phyloP scores from a whole-genome alignment of 92 coral and sea anemone species.

The Parazoanthus darwini region DNA sequence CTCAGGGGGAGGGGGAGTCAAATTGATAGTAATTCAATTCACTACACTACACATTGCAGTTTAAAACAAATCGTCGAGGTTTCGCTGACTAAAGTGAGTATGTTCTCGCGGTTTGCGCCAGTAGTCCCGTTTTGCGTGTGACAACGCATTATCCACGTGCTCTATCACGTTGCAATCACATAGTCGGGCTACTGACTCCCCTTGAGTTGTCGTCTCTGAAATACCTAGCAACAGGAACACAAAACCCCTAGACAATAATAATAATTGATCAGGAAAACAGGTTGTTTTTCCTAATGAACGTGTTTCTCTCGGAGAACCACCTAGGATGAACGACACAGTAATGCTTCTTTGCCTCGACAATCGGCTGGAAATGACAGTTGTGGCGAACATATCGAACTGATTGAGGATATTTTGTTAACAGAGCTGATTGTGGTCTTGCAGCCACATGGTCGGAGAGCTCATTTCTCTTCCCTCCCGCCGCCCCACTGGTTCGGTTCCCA shows the following conservation, averaged over 20 bases:
- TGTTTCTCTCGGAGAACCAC: slow-evolving; percentile 57
- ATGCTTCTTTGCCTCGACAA: slow-evolving; percentile 40
- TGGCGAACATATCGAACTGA: slow-evolving; percentile 43
- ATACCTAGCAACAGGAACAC: neutral
- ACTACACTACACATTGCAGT: no score
- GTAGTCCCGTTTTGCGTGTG: neutral
- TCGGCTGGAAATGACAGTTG: slow-evolving; percentile 56
- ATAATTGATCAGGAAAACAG: slow-evolving; percentile 29
- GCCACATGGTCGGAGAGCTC: slow-evolving; percentile 22
- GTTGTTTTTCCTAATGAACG: slow-evolving; percentile 48
- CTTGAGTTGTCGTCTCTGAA: neutral
- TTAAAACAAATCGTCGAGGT: no score
- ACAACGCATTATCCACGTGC: neutral
- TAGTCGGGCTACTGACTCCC: neutral
- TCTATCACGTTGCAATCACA: no score
- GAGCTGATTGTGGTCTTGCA: slow-evolving; percentile 38
- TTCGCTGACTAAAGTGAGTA: no score
- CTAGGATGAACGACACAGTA: slow-evolving; percentile 43
- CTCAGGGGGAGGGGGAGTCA: no score
- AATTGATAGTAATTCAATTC: no score
- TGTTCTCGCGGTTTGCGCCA: neutral
- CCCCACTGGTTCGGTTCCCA: neutral
- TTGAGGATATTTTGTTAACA: slow-evolving; percentile 44
- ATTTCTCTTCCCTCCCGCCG: neutral
- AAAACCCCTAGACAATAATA: neutral